Conservation (phyloP, 37 sponge, comb jelly and placozoan genomes). For the Hexactinellida sp. region DNA sequence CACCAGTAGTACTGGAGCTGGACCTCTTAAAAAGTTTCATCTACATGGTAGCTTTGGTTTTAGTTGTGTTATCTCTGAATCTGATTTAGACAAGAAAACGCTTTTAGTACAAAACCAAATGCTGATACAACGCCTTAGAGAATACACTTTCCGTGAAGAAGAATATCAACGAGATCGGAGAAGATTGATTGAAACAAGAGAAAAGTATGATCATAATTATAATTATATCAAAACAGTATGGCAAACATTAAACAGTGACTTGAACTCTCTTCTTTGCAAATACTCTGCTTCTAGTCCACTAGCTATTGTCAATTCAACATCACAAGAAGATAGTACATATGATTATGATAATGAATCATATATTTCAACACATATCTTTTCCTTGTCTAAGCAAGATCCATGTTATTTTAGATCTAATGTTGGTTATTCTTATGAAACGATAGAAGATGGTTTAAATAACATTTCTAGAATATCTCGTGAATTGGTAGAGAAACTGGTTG, state of each 20-base stretch:
- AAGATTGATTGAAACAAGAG: not conserved
- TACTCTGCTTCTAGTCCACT: not conserved
- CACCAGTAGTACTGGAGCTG: not conserved
- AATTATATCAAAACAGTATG: not conserved
- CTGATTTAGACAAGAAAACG: not conserved
- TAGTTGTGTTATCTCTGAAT: not conserved
- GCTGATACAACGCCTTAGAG: not conserved
- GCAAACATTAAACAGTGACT: not conserved
- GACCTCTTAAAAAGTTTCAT: not conserved
- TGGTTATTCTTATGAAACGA: constrained; percentile 2
- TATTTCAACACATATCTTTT: not conserved
- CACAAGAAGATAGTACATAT: not conserved
- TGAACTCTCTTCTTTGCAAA: not conserved
- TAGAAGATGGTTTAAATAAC: not conserved
- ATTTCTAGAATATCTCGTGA: not conserved
- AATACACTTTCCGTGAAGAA: not conserved
- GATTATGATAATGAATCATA: constrained; percentile 1
- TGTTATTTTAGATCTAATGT: not conserved
- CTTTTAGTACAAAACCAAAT: constrained; percentile 9
- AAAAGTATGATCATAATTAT: not conserved
- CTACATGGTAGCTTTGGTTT: not conserved
- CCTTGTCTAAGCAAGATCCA: not conserved
- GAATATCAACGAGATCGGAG: not conserved
- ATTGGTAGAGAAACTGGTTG: not conserved
- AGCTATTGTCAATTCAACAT: not conserved